A percentile compares a stretch with the other conserved stretches of the same genome.
phyloP scores from a whole-genome alignment of 2,888 invertebrate genomes.

The Bursaphelenchus okinawaensis region DNA sequence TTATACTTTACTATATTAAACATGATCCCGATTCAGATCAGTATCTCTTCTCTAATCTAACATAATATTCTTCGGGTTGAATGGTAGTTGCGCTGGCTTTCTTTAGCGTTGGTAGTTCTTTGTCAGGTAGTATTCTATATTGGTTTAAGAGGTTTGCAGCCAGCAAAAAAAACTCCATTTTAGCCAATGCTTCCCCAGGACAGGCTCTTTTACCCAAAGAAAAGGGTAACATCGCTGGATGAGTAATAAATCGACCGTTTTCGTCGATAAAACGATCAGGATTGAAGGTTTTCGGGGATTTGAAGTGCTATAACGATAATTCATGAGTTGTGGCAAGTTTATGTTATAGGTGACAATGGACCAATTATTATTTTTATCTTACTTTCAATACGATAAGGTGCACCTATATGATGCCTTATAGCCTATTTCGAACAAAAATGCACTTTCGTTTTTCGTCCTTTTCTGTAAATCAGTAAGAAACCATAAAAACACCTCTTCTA shows the following conservation, averaged over 20 bases:
- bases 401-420: too few relatives aligned
- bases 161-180: not conserved
- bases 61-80: not conserved
- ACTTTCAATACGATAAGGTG: too few relatives aligned
- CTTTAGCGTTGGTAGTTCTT: not conserved
- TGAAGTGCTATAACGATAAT: not conserved
- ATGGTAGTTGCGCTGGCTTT: not conserved
- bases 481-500: too few relatives aligned
- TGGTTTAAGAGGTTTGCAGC: not conserved
- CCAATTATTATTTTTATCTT: too few relatives aligned
- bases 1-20: too few relatives aligned
- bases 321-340: too few relatives aligned
- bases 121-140: not conserved
- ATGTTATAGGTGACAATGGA: too few relatives aligned
- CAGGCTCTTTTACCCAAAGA: not conserved
- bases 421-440: too few relatives aligned
- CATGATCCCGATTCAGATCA: too few relatives aligned
- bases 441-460: too few relatives aligned
- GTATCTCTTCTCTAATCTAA: not conserved
- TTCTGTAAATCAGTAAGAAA: too few relatives aligned
- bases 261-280: not conserved
- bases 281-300: not conserved
- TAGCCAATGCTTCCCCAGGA: not conserved
- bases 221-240: not conserved
- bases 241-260: not conserved